Evolutionary conservation across 2,797 vertebrate genomes (phyloP), one percentile per base, ranked within the genome.

Genomic region (Sebastiscus albofasciatus): DNA sequence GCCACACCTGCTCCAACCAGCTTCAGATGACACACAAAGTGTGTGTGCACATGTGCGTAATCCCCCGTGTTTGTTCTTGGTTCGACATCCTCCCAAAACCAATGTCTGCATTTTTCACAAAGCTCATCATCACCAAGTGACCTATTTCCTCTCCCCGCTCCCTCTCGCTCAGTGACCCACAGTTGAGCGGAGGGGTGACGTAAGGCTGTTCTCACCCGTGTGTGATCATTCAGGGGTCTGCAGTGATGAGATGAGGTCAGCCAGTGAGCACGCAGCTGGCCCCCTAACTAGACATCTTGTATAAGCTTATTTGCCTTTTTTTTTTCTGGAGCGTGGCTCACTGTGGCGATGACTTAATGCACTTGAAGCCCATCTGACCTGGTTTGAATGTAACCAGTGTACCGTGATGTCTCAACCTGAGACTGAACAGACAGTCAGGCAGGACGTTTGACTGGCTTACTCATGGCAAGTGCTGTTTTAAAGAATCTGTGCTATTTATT

Each of bases 241-340:
- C 81, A 59, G 77, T 75, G 85, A 90, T 87, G 88, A 56, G 90
- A 90, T 93, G 92, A 93, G 88, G 88, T 94, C 91, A 93, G 87
- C 78, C 84, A 67, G 77, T 84, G 86, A 76, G 76, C 77, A 52
- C 81, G 90, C 93, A 91, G 86, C 90, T 87, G 88, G 59, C 81
- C 89, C 76, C 78, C 75, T 59, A 79, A 71, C 84, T 24, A 75
- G 67, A 89, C 86, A 73, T 76, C 79, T 87, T 90, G 89, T 87
- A 77, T 89, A 80, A 88, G 85, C 86, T 86, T 83, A 79, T 90
- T 85, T 86, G 76, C 69, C 71, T 78, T 72, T 67, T 74, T 67
- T 74, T 81, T 84, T 77, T 80, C 29, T 60, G 22, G 56, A 80
- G 75, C 39, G 49, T 46, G 6, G 34, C 60, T 83, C 54, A 16